These are phyloP conservation scores for Hedychridium roseum DNA, from an alignment of 2,888 invertebrate genomes.

Conservation along the genomic window DNA sequence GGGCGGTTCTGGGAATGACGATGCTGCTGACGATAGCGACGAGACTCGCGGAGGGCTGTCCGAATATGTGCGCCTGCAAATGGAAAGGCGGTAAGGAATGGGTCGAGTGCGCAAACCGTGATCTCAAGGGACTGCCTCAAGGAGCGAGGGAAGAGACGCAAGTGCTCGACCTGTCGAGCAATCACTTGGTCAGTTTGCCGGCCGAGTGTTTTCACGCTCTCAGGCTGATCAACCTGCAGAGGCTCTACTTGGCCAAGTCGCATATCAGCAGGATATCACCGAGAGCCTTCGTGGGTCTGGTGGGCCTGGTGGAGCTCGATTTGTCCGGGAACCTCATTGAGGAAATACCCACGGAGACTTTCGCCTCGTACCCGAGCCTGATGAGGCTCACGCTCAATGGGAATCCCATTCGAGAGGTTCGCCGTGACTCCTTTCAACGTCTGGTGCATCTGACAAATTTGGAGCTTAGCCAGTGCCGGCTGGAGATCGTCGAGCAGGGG, in stretches of 20 bases:
- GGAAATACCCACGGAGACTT: slow-evolving; percentile 80
- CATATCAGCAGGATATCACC: slow-evolving; percentile 80
- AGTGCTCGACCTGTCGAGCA: slow-evolving; percentile 85
- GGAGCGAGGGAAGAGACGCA: slow-evolving; percentile 85
- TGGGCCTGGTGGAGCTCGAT: slow-evolving; percentile 89
- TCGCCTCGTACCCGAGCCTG: slow-evolving; percentile 79
- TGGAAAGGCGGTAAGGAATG: slow-evolving; percentile 94
- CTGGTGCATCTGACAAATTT: slow-evolving; percentile 80
- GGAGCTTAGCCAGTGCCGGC: slow-evolving; percentile 83
- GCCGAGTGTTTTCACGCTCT: slow-evolving; percentile 81
- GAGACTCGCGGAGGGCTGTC: slow-evolving; percentile 70
- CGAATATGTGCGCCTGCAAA: slow-evolving; percentile 83
- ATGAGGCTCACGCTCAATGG: slow-evolving; percentile 84
- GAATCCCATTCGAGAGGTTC: slow-evolving; percentile 81
- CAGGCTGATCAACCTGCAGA: slow-evolving; percentile 85
- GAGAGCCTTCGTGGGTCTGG: slow-evolving; percentile 82
- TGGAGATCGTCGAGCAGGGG: slow-evolving; percentile 78
- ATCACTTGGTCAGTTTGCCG: slow-evolving; percentile 80
- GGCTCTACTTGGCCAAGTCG: slow-evolving; percentile 83
- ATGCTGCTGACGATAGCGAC: slow-evolving; percentile 27
- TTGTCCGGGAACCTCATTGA: slow-evolving; percentile 83
- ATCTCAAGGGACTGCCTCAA: slow-evolving; percentile 78
- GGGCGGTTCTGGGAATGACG: slow-evolving; percentile 35
- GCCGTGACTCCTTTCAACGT: slow-evolving; percentile 77
- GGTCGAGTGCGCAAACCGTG: slow-evolving; percentile 85